Conservation (phyloP, 2,113 vertebrate species). For the Microcebus ravelobensis region DNA sequence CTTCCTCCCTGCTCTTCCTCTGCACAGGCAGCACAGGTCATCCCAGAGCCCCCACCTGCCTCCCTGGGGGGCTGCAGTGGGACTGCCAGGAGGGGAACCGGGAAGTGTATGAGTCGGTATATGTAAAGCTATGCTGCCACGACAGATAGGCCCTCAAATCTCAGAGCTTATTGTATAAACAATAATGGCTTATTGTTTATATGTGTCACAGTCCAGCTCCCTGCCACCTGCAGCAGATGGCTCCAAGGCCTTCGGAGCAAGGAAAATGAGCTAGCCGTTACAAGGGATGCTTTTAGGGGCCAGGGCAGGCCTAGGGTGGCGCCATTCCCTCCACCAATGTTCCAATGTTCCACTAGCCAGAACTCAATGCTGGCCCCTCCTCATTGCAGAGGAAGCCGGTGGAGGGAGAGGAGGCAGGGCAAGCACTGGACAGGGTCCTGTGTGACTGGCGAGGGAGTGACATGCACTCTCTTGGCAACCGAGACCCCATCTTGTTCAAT, state of each 20-base stretch:
- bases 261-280: background rate
- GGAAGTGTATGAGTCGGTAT: background rate
- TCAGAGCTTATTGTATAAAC: background rate
- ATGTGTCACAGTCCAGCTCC: background rate
- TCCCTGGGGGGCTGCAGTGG: background rate
- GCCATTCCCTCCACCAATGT: background rate
- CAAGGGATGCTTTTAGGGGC: background rate
- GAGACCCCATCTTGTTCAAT: no score
- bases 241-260: background rate
- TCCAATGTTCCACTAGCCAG: background rate
- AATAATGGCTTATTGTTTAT: background rate
- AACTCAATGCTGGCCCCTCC: background rate
- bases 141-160: background rate
- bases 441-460: background rate
- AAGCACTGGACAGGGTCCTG: background rate
- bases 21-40: background rate
- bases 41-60: background rate
- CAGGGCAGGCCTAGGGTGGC: background rate
- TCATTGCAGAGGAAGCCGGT: background rate
- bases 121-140: background rate
- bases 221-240: background rate
- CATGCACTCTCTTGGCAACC: background rate
- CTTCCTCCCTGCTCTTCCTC: background rate
- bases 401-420: rapidly evolving
- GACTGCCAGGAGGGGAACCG: background rate